phyloP scores from a whole-genome alignment of 2,888 invertebrate genomes.

The Acrobeloides nanus region DNA sequence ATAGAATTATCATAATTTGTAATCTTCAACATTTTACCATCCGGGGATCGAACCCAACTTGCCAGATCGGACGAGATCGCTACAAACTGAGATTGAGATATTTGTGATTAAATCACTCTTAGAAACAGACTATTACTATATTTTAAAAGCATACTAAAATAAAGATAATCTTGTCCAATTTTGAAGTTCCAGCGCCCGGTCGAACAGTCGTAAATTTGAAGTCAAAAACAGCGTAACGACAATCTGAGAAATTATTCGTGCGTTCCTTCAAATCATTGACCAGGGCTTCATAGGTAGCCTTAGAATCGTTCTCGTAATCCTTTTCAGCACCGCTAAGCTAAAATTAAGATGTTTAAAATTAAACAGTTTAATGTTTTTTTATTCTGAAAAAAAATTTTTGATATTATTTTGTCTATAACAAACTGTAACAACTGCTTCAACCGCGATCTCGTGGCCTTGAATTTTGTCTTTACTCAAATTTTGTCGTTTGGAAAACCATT shows the following conservation, averaged over 20 bases:
- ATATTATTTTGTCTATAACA: no score
- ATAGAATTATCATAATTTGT: no score
- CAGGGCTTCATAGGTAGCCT: slow-evolving; percentile 83
- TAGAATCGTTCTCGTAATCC: slow-evolving; percentile 52
- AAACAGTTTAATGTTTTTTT: not conserved
- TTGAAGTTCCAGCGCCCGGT: slow-evolving; percentile 85
- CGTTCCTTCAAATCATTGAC: slow-evolving; percentile 75
- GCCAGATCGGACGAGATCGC: no score
- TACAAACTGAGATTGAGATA: no score
- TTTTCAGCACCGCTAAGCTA: slow-evolving; percentile 19
- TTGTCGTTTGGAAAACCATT: no score
- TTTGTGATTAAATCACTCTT: no score
- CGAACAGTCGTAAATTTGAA: slow-evolving; percentile 82
- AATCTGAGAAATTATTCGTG: slow-evolving; percentile 73
- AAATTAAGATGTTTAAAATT: slow-evolving; percentile 9
- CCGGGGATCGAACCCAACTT: no score
- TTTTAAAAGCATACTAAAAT: slow-evolving; percentile 93
- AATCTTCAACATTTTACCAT: slow-evolving; percentile 1
- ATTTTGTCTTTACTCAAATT: no score
- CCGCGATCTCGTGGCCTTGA: slow-evolving; percentile 52
- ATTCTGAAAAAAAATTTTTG: not conserved
- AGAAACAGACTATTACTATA: no score
- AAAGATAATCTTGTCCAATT: slow-evolving; percentile 93
- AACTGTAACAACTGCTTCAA: slow-evolving; percentile 47
- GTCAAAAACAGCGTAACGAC: slow-evolving; percentile 91